Evolutionary conservation across 2,888 invertebrate genomes (phyloP).

Genomic region (Taenaris catops): DNA sequence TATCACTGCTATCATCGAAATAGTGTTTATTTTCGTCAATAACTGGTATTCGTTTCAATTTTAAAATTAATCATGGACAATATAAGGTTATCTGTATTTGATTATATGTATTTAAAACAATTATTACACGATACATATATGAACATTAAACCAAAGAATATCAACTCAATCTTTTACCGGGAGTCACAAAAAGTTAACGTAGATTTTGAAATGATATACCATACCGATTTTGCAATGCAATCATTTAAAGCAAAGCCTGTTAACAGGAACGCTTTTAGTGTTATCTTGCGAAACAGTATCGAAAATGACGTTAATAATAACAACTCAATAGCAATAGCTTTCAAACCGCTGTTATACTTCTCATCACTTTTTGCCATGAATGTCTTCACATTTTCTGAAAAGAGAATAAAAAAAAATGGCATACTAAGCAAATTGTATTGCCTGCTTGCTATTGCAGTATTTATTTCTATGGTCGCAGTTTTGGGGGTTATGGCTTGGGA

Average conservation of each 20-base stretch:
- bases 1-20: no score
- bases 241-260: conserved; percentile 5
- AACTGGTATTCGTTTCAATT: no score
- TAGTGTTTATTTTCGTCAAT: no score
- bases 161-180: background rate
- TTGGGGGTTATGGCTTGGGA: conserved; percentile 37
- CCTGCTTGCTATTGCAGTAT: conserved; percentile 28
- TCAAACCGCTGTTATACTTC: conserved; percentile 41
- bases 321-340: conserved; percentile 33
- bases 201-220: conserved; percentile 22
- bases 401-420: conserved; percentile 26
- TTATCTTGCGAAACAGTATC: conserved; percentile 23
- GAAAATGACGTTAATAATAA: conserved; percentile 15
- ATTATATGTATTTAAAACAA: no score
- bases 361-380: conserved; percentile 40
- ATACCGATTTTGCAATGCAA: conserved; percentile 24
- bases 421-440: conserved; percentile 34
- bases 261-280: conserved; percentile 22
- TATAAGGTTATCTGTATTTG: no score
- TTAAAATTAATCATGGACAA: no score
- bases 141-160: no score
- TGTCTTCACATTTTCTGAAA: conserved; percentile 32
- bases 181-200: background rate
- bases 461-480: conserved; percentile 24
- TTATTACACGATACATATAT: no score